phyloP scores from a whole-genome alignment of 2,888 invertebrate species.

The Pristionchus entomophagus region DNA sequence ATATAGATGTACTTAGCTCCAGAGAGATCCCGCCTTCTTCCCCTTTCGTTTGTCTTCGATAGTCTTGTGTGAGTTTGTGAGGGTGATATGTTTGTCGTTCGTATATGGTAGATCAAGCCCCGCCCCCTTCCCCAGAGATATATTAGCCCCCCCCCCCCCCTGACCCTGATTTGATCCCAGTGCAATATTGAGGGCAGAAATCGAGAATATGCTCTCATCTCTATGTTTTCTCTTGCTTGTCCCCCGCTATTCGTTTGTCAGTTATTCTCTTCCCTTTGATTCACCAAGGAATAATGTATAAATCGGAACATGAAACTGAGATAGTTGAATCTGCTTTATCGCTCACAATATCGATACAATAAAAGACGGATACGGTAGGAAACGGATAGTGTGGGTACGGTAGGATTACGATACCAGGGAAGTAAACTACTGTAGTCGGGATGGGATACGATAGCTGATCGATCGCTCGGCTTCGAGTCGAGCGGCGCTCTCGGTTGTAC shows the following conservation, averaged over 20 bases:
- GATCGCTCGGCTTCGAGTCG: too few species aligned
- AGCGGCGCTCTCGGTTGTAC: too few species aligned
- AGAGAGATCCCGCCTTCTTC: background rate
- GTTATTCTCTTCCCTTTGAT: slow-evolving; percentile 12
- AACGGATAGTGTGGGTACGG: too few species aligned
- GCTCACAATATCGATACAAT: too few species aligned
- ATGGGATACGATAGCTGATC: too few species aligned
- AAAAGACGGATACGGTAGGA: too few species aligned
- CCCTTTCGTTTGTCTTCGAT: background rate
- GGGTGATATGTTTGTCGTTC: slow-evolving; percentile 18
- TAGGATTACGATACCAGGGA: too few species aligned
- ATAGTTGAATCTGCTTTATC: too few species aligned
- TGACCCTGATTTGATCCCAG: background rate
- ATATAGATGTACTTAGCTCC: slow-evolving; percentile 21
- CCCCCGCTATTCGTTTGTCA: slow-evolving; percentile 12
- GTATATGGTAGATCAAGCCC: slow-evolving; percentile 24
- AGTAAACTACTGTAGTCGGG: too few species aligned
- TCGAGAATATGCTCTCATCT: background rate
- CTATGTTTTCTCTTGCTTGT: background rate
- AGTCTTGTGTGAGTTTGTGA: background rate
- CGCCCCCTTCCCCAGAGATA: background rate
- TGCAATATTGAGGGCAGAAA: slow-evolving; percentile 27
- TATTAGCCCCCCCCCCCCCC: slow-evolving; percentile 7
- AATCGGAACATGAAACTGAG: background rate
- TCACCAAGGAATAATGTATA: slow-evolving; percentile 35